Conservation (phyloP, 2,113 vertebrate species). For the Gasterosteus aculeatus region DNA sequence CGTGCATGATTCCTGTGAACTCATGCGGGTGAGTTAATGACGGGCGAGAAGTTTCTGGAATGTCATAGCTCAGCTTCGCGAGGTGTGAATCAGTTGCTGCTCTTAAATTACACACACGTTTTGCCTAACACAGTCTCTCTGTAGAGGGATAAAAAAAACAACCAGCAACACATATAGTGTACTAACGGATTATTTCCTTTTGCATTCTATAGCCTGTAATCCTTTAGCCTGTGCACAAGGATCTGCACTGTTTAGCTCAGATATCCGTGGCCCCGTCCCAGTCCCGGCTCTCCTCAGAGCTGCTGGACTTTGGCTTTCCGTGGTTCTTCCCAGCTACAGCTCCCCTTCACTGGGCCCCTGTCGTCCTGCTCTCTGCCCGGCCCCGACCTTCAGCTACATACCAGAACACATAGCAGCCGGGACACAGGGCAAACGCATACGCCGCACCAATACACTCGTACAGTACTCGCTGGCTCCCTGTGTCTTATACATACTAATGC, state of each 20-base stretch:
- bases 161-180: slow-evolving; percentile 10
- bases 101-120: slow-evolving; percentile 31
- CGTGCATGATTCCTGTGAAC: slow-evolving; percentile 58
- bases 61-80: slow-evolving; percentile 44
- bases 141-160: neutral
- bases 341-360: slow-evolving; percentile 75
- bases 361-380: slow-evolving; percentile 64
- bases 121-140: slow-evolving; percentile 3
- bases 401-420: slow-evolving; percentile 81
- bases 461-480: slow-evolving; percentile 11
- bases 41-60: slow-evolving; percentile 51
- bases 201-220: slow-evolving; percentile 10
- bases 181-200: slow-evolving; percentile 38
- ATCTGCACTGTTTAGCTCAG: slow-evolving; percentile 42
- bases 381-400: slow-evolving; percentile 83
- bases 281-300: slow-evolving; percentile 44
- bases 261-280: slow-evolving; percentile 25
- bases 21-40: slow-evolving; percentile 52
- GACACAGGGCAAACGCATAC: slow-evolving; percentile 79
- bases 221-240: slow-evolving; percentile 20
- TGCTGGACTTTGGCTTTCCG: slow-evolving; percentile 59
- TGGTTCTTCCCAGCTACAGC: slow-evolving; percentile 50
- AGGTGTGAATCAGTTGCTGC: slow-evolving; percentile 27
- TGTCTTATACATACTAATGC: slow-evolving; percentile 15
- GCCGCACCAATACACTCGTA: slow-evolving; percentile 46